Evolutionary conservation across 37 sponge, comb jelly and placozoan species (phyloP).

Genomic region (Axinella damicornis): DNA sequence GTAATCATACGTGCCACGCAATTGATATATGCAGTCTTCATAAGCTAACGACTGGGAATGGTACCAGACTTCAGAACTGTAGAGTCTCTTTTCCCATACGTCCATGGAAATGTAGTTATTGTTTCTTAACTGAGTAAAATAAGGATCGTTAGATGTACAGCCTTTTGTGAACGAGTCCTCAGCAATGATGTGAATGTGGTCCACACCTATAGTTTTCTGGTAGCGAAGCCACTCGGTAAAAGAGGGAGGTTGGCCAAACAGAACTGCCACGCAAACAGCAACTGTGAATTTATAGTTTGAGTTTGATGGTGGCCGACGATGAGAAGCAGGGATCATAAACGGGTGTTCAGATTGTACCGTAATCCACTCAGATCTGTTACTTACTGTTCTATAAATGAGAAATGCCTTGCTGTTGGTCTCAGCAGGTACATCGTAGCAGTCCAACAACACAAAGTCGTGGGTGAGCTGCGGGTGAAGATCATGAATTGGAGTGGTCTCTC

Average conservation of each 20-base stretch:
- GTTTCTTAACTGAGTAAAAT: no score
- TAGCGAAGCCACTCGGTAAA: constrained; percentile 1
- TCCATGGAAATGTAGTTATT: background rate
- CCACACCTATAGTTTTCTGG: constrained; percentile 12
- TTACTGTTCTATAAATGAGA: background rate
- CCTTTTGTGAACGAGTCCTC: background rate
- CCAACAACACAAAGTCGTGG: background rate
- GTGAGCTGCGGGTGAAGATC: background rate
- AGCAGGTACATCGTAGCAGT: no score
- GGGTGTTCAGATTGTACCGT: background rate
- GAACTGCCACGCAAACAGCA: no score
- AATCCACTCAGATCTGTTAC: background rate
- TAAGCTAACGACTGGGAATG: background rate
- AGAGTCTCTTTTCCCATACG: constrained; percentile 6
- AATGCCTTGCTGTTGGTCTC: background rate
- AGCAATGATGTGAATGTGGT: constrained; percentile 1
- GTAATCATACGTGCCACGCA: constrained; percentile 25
- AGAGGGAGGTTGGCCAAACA: background rate
- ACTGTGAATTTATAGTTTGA: no score
- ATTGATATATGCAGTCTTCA: constrained; percentile 9
- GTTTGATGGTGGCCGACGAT: no score
- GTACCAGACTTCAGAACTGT: background rate
- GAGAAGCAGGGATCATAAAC: background rate
- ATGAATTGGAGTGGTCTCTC: background rate
- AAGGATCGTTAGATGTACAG: background rate